Conservation (phyloP, 2,888 invertebrate genomes). For the Cosmia trapezina region DNA sequence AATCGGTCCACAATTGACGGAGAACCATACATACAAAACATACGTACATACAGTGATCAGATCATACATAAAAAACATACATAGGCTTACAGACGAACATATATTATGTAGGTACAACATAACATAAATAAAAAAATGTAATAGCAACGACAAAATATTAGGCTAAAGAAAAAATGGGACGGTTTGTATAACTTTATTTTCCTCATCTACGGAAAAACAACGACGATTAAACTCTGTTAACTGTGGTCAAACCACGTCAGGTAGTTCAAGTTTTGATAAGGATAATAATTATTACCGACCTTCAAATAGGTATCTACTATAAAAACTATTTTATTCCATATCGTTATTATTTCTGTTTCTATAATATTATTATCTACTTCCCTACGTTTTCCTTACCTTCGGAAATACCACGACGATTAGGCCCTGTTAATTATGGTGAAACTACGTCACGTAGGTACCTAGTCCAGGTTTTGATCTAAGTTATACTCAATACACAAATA, state of each 20-base stretch:
- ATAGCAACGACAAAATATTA: background rate
- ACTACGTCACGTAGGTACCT: background rate
- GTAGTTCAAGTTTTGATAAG: background rate
- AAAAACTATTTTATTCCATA: slow-evolving; percentile 8
- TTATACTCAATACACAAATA: background rate
- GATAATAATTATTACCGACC: background rate
- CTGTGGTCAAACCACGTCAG: background rate
- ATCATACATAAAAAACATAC: background rate
- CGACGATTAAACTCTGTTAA: background rate
- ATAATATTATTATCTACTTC: background rate
- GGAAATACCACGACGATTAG: background rate
- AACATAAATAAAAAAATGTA: too few relatives aligned
- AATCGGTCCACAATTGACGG: too few relatives aligned
- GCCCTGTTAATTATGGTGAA: background rate
- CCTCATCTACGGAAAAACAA: background rate
- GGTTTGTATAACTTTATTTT: background rate
- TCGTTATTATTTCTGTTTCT: background rate
- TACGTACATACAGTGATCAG: too few relatives aligned
- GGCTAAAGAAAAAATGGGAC: background rate
- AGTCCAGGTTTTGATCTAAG: background rate
- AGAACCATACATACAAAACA: too few relatives aligned
- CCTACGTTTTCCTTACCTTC: background rate
- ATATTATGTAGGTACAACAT: too few relatives aligned
- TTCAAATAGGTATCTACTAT: background rate
- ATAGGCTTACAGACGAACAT: too few relatives aligned